phyloP scores from a whole-genome alignment of 2,113 vertebrate species.

The Cheirogaleus medius region DNA sequence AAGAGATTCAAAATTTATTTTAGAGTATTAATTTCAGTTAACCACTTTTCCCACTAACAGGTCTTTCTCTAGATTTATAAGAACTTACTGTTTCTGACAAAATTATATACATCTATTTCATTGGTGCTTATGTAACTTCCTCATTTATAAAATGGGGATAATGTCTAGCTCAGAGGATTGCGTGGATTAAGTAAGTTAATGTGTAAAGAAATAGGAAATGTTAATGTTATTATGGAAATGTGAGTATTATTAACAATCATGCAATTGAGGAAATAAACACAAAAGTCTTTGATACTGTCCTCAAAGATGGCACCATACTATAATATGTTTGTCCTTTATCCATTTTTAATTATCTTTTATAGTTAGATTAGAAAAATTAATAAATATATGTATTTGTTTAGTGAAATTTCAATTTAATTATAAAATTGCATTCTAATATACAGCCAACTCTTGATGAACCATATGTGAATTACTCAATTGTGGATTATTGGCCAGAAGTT shows the following conservation, averaged over 20 bases:
- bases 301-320: neutral
- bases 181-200: neutral
- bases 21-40: conserved; percentile 21
- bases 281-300: neutral
- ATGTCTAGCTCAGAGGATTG: neutral
- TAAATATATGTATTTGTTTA: conserved; percentile 26
- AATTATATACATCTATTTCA: neutral
- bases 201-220: conserved; percentile 13
- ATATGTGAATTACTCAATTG: neutral
- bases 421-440: conserved; percentile 13
- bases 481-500: conserved; percentile 6
- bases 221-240: neutral
- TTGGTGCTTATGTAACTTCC: neutral
- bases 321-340: neutral
- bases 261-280: conserved; percentile 6
- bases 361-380: conserved; percentile 4
- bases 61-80: neutral
- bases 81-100: neutral
- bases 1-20: conserved; percentile 20
- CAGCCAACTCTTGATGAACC: neutral
- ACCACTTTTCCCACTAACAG: neutral
- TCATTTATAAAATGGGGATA: neutral
- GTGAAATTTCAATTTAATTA: neutral
- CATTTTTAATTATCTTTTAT: neutral
- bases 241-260: neutral